A percentile compares a stretch with the other conserved stretches of the same genome.
Evolutionary conservation across 2,888 invertebrate species (phyloP).

Genomic region (Andrena bucephala): DNA sequence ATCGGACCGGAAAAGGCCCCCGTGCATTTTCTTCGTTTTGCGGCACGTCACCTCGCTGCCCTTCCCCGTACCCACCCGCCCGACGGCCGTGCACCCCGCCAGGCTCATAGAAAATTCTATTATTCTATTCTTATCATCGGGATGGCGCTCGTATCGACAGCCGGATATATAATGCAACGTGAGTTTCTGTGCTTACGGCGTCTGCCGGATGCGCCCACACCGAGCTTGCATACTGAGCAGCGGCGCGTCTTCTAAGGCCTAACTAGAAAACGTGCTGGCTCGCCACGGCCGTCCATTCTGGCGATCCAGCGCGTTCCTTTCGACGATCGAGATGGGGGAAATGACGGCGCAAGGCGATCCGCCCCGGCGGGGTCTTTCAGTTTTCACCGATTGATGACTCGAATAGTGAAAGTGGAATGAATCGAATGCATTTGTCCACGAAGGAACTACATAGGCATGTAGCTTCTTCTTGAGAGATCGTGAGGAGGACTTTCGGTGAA

Average conservation of each 20-base stretch:
- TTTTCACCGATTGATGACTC: background rate
- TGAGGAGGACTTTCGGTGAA: too few species aligned
- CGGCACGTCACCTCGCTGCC: slow-evolving; percentile 27
- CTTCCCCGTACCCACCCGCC: background rate
- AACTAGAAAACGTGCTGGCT: slow-evolving; percentile 76
- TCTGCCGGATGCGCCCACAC: slow-evolving; percentile 82
- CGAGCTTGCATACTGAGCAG: slow-evolving; percentile 82
- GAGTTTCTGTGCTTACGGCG: slow-evolving; percentile 78
- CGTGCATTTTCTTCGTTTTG: slow-evolving; percentile 64
- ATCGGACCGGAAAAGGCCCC: slow-evolving; percentile 57
- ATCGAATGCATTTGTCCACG: background rate
- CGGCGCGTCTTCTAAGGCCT: slow-evolving; percentile 64
- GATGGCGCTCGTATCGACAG: slow-evolving; percentile 75
- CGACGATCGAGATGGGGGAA: slow-evolving; percentile 15
- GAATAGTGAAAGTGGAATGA: background rate
- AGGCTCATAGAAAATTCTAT: slow-evolving; percentile 78
- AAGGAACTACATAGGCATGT: too few species aligned
- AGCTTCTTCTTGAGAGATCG: too few species aligned
- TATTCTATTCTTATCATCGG: slow-evolving; percentile 79
- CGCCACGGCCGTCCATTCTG: slow-evolving; percentile 52
- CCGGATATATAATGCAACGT: slow-evolving; percentile 81
- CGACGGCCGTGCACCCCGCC: slow-evolving; percentile 18
- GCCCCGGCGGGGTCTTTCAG: background rate
- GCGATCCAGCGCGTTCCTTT: slow-evolving; percentile 20
- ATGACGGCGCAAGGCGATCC: background rate